These are phyloP conservation scores for Anthrax anthrax DNA, from an alignment of 2,888 invertebrate species.

Conservation along the genomic window DNA sequence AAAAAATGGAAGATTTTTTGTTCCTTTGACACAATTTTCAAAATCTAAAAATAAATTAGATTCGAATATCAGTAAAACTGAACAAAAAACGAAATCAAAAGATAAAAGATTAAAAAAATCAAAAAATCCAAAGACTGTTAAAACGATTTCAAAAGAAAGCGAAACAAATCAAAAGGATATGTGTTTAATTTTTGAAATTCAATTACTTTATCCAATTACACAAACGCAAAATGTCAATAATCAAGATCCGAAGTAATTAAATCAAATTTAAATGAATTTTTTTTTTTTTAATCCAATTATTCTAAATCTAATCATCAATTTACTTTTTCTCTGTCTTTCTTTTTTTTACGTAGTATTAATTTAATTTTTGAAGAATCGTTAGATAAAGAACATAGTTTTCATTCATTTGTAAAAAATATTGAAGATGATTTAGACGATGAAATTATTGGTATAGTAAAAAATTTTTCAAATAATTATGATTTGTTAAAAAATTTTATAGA, in stretches of 20 bases:
- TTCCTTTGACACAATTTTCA: not conserved
- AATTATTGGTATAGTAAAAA: constrained; percentile 2
- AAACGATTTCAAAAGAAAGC: not conserved
- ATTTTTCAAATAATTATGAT: not conserved
- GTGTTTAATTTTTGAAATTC: constrained; percentile 4
- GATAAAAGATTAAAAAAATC: not conserved
- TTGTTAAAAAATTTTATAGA: not conserved
- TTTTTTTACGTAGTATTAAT: too few species aligned
- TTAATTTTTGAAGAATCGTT: too few species aligned
- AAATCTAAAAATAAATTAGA: not conserved
- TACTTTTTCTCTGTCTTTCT: too few species aligned
- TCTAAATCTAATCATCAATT: too few species aligned
- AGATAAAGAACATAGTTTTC: too few species aligned
- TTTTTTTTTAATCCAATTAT: too few species aligned
- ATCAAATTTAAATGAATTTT: too few species aligned
- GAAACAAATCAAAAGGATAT: not conserved
- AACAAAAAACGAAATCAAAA: not conserved
- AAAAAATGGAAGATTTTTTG: not conserved
- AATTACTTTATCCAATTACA: constrained; percentile 2
- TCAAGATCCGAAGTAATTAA: not conserved
- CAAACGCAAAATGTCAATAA: not conserved
- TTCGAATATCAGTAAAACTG: not conserved
- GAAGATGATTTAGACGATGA: constrained; percentile 7
- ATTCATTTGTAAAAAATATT: not conserved
- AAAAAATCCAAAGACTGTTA: not conserved